Conservation (phyloP, 2,113 vertebrate genomes). For the Pipra filicauda region DNA sequence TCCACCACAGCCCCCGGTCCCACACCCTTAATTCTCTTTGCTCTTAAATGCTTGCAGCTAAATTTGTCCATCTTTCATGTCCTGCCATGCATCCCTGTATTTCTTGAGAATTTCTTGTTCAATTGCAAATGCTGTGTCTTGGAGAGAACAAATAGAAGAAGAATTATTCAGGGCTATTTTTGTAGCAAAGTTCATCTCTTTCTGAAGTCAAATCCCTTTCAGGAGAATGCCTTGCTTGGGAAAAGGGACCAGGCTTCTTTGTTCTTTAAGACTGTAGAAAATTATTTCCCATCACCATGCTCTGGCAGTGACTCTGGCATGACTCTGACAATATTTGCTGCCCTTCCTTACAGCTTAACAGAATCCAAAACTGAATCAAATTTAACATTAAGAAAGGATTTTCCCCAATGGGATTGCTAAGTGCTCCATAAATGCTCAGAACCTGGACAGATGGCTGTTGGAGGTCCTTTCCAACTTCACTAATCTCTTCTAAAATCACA, state of each 20-base stretch:
- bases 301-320: not conserved
- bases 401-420: not conserved
- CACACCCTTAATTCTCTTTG: not conserved
- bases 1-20: not conserved
- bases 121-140: not conserved
- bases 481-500: not conserved
- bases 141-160: not conserved
- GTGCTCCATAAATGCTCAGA: not conserved
- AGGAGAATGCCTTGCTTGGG: not conserved
- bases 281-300: not conserved
- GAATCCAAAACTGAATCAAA: not conserved
- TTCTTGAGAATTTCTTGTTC: not conserved
- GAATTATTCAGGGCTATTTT: not conserved
- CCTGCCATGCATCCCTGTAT: not conserved
- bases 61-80: not conserved
- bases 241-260: not conserved
- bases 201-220: not conserved
- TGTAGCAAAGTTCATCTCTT: not conserved
- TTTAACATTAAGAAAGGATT: not conserved
- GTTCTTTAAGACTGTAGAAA: not conserved
- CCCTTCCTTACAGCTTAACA: not conserved
- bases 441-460: not conserved
- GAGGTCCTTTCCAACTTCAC: not conserved
- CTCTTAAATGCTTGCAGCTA: not conserved
- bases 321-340: not conserved